These are phyloP conservation scores for Arrhamphus sclerolepis DNA, from an alignment of 2,797 vertebrate species.

Conservation along the genomic window DNA sequence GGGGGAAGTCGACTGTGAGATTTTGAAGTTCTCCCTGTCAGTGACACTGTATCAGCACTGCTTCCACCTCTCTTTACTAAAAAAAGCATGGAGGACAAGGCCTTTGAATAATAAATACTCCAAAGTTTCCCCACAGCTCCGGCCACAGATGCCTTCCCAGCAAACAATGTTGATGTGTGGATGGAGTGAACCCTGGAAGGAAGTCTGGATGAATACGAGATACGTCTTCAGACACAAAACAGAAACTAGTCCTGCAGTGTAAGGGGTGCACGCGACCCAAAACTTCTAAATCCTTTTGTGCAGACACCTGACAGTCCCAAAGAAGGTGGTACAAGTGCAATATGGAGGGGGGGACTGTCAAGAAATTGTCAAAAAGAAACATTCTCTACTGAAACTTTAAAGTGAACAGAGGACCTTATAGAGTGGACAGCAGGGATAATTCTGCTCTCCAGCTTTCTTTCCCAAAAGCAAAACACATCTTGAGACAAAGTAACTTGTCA, in stretches of 20 bases:
- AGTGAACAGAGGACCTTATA: no score
- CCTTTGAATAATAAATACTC: slow-evolving; percentile 88
- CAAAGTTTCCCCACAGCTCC: slow-evolving; percentile 74
- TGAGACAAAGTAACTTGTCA: slow-evolving; percentile 6
- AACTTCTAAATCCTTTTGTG: slow-evolving; percentile 71
- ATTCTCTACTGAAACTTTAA: not conserved
- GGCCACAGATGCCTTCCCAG: slow-evolving; percentile 77
- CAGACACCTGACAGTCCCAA: slow-evolving; percentile 60
- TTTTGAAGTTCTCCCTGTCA: slow-evolving; percentile 76
- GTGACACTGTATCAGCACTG: slow-evolving; percentile 78
- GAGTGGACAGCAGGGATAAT: not conserved
- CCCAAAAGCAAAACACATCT: not conserved
- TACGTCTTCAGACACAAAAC: slow-evolving; percentile 72
- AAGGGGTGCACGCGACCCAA: slow-evolving; percentile 53
- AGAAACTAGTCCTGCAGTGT: slow-evolving; percentile 53
- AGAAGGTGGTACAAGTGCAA: slow-evolving; percentile 59
- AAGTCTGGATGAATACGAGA: slow-evolving; percentile 77
- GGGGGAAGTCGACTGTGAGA: slow-evolving; percentile 63
- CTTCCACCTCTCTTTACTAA: slow-evolving; percentile 77
- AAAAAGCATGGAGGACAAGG: slow-evolving; percentile 85
- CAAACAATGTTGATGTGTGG: slow-evolving; percentile 87
- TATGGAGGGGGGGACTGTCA: slow-evolving; percentile 31
- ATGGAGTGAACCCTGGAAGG: slow-evolving; percentile 59
- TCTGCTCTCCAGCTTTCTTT: slow-evolving; percentile 12
- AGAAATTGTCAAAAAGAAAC: slow-evolving; percentile 11